phyloP scores from a whole-genome alignment of 2,888 invertebrate genomes.

The Isoperla grammatica region DNA sequence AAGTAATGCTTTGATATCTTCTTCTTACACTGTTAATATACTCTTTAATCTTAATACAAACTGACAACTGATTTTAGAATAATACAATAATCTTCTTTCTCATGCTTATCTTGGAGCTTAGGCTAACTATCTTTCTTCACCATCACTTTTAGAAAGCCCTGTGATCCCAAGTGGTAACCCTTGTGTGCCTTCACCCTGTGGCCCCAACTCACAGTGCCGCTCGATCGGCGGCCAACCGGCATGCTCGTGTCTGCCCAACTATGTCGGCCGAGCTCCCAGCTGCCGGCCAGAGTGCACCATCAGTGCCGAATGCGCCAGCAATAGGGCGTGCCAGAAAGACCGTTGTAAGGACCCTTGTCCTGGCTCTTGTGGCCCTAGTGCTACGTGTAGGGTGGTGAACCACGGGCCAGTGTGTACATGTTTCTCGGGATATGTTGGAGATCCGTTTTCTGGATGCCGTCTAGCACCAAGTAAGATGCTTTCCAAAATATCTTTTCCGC shows the following conservation, averaged over 20 bases:
- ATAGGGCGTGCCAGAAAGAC: slow-evolving; percentile 76
- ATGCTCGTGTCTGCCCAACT: slow-evolving; percentile 73
- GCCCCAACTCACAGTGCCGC: slow-evolving; percentile 76
- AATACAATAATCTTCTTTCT: background rate
- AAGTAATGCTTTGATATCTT: too few relatives aligned
- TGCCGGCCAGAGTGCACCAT: slow-evolving; percentile 82
- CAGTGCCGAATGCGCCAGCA: slow-evolving; percentile 78
- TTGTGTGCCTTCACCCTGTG: slow-evolving; percentile 78
- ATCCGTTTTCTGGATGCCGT: slow-evolving; percentile 73
- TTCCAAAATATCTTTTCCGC: background rate
- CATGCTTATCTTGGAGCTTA: background rate
- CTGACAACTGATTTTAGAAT: too few relatives aligned
- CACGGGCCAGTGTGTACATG: slow-evolving; percentile 83
- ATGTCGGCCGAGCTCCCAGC: slow-evolving; percentile 76
- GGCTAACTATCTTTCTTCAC: slow-evolving; percentile 13
- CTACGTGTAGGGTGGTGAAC: slow-evolving; percentile 72
- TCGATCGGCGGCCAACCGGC: slow-evolving; percentile 68
- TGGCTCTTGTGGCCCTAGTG: slow-evolving; percentile 74
- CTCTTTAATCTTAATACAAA: too few relatives aligned
- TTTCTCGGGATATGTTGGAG: slow-evolving; percentile 70
- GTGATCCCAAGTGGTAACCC: slow-evolving; percentile 60
- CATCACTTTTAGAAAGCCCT: slow-evolving; percentile 46
- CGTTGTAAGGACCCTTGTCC: slow-evolving; percentile 78
- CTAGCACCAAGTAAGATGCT: slow-evolving; percentile 33
- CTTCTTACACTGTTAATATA: too few relatives aligned